Evolutionary conservation across 1,140 invertebrate genomes (phyloP).

Genomic region (Melanaphis sacchari): DNA sequence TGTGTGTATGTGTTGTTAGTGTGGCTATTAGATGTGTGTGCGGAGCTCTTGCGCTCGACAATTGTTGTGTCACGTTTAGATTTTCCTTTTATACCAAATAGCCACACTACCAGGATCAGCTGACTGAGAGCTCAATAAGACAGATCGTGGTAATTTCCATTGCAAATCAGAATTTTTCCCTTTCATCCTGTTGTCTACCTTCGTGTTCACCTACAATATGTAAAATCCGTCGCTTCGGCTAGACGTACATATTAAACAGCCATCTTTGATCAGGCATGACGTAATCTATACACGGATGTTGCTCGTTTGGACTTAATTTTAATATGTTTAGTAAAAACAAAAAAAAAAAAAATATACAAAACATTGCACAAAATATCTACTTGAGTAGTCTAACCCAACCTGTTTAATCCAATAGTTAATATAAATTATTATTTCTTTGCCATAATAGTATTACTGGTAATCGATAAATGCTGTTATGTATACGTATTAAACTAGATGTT

Average conservation of each 20-base stretch:
- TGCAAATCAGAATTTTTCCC: constrained; percentile 56
- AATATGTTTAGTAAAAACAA: background rate
- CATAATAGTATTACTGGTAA: background rate
- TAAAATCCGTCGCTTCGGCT: constrained; percentile 34
- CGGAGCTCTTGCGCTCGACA: constrained; percentile 55
- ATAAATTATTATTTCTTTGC: background rate
- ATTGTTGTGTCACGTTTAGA: background rate
- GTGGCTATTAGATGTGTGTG: background rate
- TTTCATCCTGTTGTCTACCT: constrained; percentile 40
- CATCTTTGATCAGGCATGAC: constrained; percentile 49
- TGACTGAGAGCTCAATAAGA: constrained; percentile 23
- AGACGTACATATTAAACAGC: constrained; percentile 32
- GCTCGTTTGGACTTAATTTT: background rate
- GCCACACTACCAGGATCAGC: constrained; percentile 27
- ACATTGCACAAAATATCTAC: background rate
- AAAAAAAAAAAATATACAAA: background rate
- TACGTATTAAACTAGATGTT: background rate
- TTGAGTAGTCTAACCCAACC: background rate
- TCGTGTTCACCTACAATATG: constrained; percentile 15
- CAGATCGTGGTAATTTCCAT: constrained; percentile 43
- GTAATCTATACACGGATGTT: constrained; percentile 30
- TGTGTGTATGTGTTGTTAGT: constrained; percentile 21
- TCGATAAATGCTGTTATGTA: background rate
- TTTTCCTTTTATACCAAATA: constrained; percentile 43
- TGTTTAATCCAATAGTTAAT: background rate